Conservation (phyloP, 2,797 vertebrate genomes). For the Pangasius macronema region DNA sequence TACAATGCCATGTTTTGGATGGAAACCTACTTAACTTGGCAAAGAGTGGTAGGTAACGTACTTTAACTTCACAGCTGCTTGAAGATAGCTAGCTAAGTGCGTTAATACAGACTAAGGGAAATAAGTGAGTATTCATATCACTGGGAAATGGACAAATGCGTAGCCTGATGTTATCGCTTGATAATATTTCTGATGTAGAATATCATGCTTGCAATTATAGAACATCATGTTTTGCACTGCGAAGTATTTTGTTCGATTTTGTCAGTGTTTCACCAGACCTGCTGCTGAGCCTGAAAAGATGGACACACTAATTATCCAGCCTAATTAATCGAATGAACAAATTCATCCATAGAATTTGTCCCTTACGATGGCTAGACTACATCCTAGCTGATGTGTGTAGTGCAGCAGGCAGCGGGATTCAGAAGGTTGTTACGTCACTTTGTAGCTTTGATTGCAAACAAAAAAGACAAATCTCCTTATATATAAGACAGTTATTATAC, state of each 20-base stretch:
- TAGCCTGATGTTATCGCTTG: not conserved
- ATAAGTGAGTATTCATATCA: not conserved
- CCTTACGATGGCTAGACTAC: not conserved
- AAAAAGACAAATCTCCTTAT: too few species aligned
- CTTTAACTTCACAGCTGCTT: not conserved
- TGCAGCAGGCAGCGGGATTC: not conserved
- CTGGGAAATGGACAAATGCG: not conserved
- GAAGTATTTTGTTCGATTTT: not conserved
- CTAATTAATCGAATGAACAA: not conserved
- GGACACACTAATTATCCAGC: not conserved
- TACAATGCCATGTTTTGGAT: not conserved
- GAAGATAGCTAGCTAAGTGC: not conserved
- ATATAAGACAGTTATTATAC: too few species aligned
- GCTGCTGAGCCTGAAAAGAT: not conserved
- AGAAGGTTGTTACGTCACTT: not conserved
- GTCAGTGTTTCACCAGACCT: not conserved
- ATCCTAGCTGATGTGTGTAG: not conserved
- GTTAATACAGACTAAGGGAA: not conserved
- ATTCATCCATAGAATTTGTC: not conserved
- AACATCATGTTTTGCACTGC: not conserved
- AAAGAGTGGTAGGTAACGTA: not conserved
- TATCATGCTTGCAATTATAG: not conserved
- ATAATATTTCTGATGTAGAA: not conserved
- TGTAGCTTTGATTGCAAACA: too few species aligned
- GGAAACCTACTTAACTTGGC: not conserved